phyloP scores from a whole-genome alignment of 1,140 invertebrate genomes.

The Thaumatotibia leucotreta region DNA sequence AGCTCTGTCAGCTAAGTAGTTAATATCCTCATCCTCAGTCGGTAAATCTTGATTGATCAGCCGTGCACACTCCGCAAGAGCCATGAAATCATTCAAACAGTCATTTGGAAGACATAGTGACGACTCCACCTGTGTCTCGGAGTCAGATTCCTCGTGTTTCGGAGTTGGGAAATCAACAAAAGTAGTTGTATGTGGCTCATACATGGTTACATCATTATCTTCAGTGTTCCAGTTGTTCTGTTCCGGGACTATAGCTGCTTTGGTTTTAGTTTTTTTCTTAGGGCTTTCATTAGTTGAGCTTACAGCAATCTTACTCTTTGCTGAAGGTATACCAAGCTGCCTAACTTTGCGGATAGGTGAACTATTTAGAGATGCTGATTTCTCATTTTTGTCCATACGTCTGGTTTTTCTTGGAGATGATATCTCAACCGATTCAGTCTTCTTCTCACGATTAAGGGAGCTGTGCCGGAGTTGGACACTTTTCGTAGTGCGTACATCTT shows the following conservation, averaged over 20 bases:
- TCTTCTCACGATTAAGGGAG: conserved; percentile 59
- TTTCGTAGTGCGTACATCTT: conserved; percentile 57
- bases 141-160: conserved; percentile 66
- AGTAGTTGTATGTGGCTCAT: conserved; percentile 67
- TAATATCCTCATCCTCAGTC: conserved; percentile 56
- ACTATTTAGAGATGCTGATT: conserved; percentile 66
- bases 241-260: conserved; percentile 40
- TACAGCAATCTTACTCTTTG: conserved; percentile 49
- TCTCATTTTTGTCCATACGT: conserved; percentile 68
- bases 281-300: conserved; percentile 60
- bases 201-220: conserved; percentile 73
- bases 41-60: conserved; percentile 46
- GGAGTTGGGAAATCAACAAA: conserved; percentile 49
- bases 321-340: conserved; percentile 57
- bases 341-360: conserved; percentile 71
- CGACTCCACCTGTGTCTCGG: conserved; percentile 58
- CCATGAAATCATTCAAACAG: conserved; percentile 69
- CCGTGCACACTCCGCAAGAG: conserved; percentile 58
- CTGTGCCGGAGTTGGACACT: conserved; percentile 57
- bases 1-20: conserved; percentile 60
- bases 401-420: conserved; percentile 66
- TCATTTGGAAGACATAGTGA: conserved; percentile 67
- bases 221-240: conserved; percentile 45
- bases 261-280: conserved; percentile 58
- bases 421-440: conserved; percentile 53